Percentiles rank a stretch among this genome's conserved stretches.
Conservation (phyloP, 2,113 vertebrate genomes). For the Nyctereutes procyonoides region DNA sequence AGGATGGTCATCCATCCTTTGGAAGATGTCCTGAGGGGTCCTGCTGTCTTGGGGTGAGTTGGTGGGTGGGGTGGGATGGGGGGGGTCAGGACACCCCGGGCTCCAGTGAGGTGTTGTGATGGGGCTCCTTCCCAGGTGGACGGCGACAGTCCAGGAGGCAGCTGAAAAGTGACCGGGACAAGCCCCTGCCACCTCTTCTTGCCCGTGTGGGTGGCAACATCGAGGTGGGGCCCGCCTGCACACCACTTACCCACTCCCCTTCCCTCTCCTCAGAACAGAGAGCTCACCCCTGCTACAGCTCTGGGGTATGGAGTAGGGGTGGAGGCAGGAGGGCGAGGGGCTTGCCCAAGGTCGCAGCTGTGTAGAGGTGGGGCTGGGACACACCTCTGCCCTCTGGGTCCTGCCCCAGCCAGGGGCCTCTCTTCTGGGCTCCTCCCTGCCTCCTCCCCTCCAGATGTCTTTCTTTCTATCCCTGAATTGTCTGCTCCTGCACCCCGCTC, state of each 20-base stretch:
- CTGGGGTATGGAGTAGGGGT: background rate
- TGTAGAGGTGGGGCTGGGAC: background rate
- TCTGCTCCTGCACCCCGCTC: rapidly evolving
- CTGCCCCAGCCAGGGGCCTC: background rate
- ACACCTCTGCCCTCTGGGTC: background rate
- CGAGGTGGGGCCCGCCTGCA: slow-evolving; percentile 87
- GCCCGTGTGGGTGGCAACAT: slow-evolving; percentile 98
- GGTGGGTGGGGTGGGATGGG: background rate
- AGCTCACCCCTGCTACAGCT: no score
- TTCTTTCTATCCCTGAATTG: background rate
- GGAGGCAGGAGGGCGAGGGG: background rate
- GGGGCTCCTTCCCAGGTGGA: slow-evolving; percentile 88
- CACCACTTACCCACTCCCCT: rapidly evolving
- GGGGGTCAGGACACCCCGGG: background rate
- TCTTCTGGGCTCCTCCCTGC: rapidly evolving
- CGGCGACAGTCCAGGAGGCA: slow-evolving; percentile 96
- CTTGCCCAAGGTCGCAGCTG: background rate
- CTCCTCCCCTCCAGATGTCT: background rate
- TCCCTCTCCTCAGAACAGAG: background rate
- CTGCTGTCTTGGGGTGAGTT: background rate
- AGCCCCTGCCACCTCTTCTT: slow-evolving; percentile 96
- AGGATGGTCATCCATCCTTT: background rate
- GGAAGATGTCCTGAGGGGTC: background rate
- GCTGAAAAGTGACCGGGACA: slow-evolving; percentile 96
- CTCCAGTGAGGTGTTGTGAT: background rate